phyloP scores from a whole-genome alignment of 2,888 invertebrate genomes.

The Cotesia congregata region DNA sequence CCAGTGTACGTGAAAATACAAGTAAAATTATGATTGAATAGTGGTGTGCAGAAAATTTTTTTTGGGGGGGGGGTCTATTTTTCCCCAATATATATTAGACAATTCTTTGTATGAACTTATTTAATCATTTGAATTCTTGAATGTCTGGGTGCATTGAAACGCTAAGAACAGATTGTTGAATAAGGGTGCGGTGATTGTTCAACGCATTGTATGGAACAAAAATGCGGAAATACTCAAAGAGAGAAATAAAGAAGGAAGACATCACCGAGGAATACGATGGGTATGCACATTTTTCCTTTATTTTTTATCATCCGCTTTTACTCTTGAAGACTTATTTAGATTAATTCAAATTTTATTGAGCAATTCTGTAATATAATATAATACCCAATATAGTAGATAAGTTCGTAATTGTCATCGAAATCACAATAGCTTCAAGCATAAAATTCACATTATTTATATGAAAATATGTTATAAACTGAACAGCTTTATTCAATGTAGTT shows the following conservation, averaged over 20 bases:
- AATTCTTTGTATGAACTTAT: not conserved
- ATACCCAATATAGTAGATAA: not conserved
- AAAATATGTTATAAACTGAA: too few species aligned
- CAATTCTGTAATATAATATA: not conserved
- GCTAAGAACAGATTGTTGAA: conserved; percentile 12
- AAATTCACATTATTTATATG: not conserved
- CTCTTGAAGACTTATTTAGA: conserved; percentile 26
- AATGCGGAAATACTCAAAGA: conserved; percentile 22
- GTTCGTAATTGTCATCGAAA: not conserved
- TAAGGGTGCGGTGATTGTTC: conserved; percentile 6
- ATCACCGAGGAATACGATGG: conserved; percentile 29
- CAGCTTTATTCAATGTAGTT: too few species aligned
- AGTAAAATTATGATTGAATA: too few species aligned
- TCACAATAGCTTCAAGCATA: not conserved
- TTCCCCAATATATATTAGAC: not conserved
- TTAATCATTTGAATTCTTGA: conserved; percentile 13
- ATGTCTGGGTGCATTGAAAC: conserved; percentile 3
- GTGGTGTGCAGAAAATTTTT: too few species aligned
- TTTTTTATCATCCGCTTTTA: conserved; percentile 7
- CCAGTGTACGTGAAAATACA: too few species aligned
- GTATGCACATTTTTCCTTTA: conserved; percentile 27
- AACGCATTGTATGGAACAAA: conserved; percentile 15
- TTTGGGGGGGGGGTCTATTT: not conserved
- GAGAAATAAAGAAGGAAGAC: not conserved
- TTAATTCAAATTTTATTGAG: conserved; percentile 32